Base-by-base conservation (phyloP, 2,888 invertebrate species). In the Lycia hirtaria region DNA sequence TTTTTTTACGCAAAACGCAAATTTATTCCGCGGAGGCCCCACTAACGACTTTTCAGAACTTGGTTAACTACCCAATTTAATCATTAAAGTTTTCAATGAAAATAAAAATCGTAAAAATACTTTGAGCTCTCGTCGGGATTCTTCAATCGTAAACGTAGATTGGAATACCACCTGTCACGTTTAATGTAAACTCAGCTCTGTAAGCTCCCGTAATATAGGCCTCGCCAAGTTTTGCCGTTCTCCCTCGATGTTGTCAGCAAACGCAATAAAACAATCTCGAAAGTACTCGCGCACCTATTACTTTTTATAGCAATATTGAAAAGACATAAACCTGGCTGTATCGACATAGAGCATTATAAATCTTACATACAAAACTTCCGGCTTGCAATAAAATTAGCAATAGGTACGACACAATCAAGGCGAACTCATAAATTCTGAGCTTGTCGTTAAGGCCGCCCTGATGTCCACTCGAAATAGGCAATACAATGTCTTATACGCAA, bases 71-170 rank as follows among this genome's bases (percentile, higher is more conserved):
- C 60, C 58, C 55, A 56, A 64, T 67, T 65, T 65, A 60, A 67
- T 65, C 65, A 65, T 65, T 64, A 44, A 67, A 65, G 63, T 67
- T 67, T 67, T 60, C 62, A 62, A 63, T 63, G 57, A 58, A 67
- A 65, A 67, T 67, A 65, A 67, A 67, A 75, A 72, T 66, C 71
- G 65, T 76, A 76, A 76, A 76, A 69, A 67, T 62, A 64, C 51
- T 60, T 58, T 58, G 52, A 48, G 57, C 52, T 53, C 65, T 66
- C 62, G 61, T 51, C 59, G 68, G 68, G 71, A 73, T n/a, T 73
- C 72, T 65, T 52, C 67, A 77, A 72, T 76, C 77, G 75, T 76
- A 77, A 78, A 78, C 67, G 75, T 54, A 71, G 72, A 78, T 77
- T 73, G 73, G 71, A 71, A 64, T 64, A 69, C 69, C 76, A 78